Evolutionary conservation across 2,888 invertebrate genomes (phyloP).

Genomic region (Cabera pusaria): DNA sequence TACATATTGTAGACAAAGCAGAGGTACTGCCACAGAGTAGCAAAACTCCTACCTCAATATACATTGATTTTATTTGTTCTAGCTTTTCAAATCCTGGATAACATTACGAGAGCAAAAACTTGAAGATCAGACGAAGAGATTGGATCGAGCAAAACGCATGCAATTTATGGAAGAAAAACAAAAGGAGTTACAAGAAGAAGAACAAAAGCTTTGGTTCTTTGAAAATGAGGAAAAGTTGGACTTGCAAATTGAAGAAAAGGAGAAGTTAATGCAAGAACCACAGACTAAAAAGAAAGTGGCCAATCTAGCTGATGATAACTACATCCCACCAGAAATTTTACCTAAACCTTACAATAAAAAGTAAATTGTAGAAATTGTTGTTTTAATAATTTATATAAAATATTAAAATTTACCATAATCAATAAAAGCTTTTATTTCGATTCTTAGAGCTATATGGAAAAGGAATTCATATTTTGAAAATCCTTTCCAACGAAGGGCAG

Average conservation of each 20-base stretch:
- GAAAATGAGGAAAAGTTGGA: conserved; percentile 91
- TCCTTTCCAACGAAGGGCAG: too few species aligned
- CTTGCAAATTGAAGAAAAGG: conserved; percentile 86
- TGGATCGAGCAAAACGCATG: conserved; percentile 82
- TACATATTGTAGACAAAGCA: too few species aligned
- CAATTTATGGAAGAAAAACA: conserved; percentile 76
- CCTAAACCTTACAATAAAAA: conserved; percentile 57
- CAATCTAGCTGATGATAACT: conserved; percentile 82
- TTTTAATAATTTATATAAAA: conserved; percentile 13
- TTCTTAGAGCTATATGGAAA: too few species aligned
- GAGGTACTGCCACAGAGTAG: too few species aligned
- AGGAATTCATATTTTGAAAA: too few species aligned
- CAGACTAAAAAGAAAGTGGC: conserved; percentile 71
- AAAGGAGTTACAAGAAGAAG: conserved; percentile 76
- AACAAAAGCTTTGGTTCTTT: conserved; percentile 91
- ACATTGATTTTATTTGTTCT: conserved; percentile 36
- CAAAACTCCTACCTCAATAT: too few species aligned
- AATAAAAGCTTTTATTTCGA: too few species aligned
- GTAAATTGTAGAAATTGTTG: not conserved
- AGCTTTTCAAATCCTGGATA: conserved; percentile 85
- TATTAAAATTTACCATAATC: too few species aligned
- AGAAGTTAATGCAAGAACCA: conserved; percentile 52
- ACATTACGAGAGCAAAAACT: conserved; percentile 81
- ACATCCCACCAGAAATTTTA: conserved; percentile 88
- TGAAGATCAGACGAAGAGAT: conserved; percentile 81